phyloP scores from a whole-genome alignment of 2,797 vertebrate species.

The Naso thynnoides region DNA sequence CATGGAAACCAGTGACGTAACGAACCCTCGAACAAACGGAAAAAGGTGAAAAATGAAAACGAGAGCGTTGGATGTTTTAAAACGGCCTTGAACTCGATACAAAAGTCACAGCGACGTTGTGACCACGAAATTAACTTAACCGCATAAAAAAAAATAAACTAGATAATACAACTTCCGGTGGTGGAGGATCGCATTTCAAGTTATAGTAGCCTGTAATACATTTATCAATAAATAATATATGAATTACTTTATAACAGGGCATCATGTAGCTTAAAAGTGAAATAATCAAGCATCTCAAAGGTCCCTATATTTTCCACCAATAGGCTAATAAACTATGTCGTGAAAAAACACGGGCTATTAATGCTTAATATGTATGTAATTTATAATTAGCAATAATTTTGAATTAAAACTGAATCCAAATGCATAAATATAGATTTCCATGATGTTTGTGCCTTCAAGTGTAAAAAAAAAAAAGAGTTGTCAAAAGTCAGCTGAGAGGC shows the following conservation, averaged over 20 bases:
- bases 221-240: not conserved
- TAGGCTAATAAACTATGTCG: too few relatives aligned
- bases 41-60: not conserved
- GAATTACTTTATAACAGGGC: not conserved
- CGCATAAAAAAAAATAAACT: too few relatives aligned
- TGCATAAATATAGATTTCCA: not conserved
- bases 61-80: not conserved
- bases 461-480: not conserved
- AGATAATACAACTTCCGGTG: not conserved
- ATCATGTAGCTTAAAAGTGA: not conserved
- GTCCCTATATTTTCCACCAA: not conserved
- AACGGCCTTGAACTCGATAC: not conserved
- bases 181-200: too few relatives aligned
- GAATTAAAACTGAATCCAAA: rapidly evolving
- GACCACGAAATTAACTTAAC: not conserved
- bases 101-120: not conserved
- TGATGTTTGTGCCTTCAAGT: not conserved
- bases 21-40: not conserved
- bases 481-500: not conserved
- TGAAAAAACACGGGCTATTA: too few relatives aligned
- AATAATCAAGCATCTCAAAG: not conserved
- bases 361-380: not conserved
- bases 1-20: slow-evolving; percentile 51
- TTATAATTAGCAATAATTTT: not conserved
- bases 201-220: too few relatives aligned